Evolutionary conservation across 2,888 invertebrate genomes (phyloP).

Genomic region (Caenorhabditis japonica): DNA sequence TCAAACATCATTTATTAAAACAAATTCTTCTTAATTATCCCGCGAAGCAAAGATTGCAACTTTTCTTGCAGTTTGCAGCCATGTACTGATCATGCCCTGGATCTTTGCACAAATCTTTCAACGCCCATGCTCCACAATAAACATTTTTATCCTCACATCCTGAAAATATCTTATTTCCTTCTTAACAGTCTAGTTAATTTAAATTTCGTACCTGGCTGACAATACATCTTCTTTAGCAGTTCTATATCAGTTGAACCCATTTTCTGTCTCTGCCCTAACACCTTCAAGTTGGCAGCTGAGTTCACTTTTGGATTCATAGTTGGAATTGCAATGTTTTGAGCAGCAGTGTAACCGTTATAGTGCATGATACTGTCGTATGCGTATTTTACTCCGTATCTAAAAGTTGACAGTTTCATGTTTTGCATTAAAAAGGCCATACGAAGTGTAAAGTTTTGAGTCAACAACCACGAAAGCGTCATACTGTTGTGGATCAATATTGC

Average conservation of each 20-base stretch:
- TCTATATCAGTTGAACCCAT: conserved; percentile 69
- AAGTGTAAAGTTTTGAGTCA: conserved; percentile 72
- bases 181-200: not conserved
- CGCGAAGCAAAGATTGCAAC: conserved; percentile 67
- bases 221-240: conserved; percentile 73
- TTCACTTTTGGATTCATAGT: conserved; percentile 73
- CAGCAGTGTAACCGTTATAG: conserved; percentile 70
- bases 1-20: not conserved
- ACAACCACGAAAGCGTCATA: conserved; percentile 75
- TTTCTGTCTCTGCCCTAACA: conserved; percentile 71
- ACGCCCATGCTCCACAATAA: conserved; percentile 76
- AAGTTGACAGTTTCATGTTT: not conserved
- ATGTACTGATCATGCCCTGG: conserved; percentile 68
- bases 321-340: conserved; percentile 61
- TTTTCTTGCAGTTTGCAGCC: conserved; percentile 70
- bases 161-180: conserved; percentile 15
- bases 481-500: conserved; percentile 75
- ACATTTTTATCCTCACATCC: conserved; percentile 71
- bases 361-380: conserved; percentile 76
- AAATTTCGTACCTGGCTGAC: conserved; percentile 56
- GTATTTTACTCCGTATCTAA: conserved; percentile 68
- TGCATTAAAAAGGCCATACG: conserved; percentile 36
- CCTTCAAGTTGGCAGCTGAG: conserved; percentile 54
- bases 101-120: conserved; percentile 63
- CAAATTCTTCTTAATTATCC: conserved; percentile 15